Base-by-base conservation (phyloP, 2,888 invertebrate species). In the Podabrus alpinus region DNA sequence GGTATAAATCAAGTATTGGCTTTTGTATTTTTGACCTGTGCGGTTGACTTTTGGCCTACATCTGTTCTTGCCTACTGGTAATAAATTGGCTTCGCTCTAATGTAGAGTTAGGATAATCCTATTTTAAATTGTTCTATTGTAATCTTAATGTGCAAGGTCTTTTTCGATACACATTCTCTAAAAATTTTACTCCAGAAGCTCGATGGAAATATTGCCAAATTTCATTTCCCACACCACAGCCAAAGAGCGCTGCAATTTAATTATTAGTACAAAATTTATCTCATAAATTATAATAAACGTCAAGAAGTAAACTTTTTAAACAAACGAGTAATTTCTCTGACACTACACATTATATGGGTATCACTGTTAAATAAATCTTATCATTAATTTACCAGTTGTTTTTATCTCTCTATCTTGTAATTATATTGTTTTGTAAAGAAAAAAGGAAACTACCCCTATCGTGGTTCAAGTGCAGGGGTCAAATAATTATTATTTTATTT, bases 1-100 rank as follows among this genome's bases (percentile, higher is more conserved):
- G 83, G 82, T 81, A 87, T 87, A 87, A 87, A 87, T 87, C 87
- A 87, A 84, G 85, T 83, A 85, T 85, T 79, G 84, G 81, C 81
- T 82, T 86, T 86, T 85, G 85, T 80, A 69, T 75, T 80, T 82
- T 79, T 76, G 81, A 81, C 83, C 82, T 79, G 77, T 84, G 84
- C 77, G 87, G 87, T 86, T 86, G 86, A 85, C 87, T 86, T 85
- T 86, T 86, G 86, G 84, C 87, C 87, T 86, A 86, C 87, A 87
- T 87, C 87, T 87, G 86, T 86, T 86, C 86, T 84, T 83, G 84
- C 83, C 83, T 80, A 79, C 78, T n/a, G 77, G 78, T 79, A 83
- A 85, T 83, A 81, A 82, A 84, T 82, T 80, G 77, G 78, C 74
- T 77, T 69, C 75, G 77, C 75, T 78, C 77, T 80, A 64, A 77